Conservation (phyloP, 2,113 vertebrate species). For the Ophiodon elongatus region DNA sequence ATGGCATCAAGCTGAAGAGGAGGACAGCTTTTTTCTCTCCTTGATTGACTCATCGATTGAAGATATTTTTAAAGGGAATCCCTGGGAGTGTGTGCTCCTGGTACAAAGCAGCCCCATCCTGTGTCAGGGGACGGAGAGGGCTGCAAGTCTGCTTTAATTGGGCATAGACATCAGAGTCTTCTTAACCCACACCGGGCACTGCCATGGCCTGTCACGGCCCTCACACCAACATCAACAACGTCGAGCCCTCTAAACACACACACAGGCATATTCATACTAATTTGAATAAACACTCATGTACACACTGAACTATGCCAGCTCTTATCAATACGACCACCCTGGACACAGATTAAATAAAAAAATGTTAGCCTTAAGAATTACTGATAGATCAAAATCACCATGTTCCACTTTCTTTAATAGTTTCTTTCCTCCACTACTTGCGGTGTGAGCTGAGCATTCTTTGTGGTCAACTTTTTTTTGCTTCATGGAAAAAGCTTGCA, state of each 20-base stretch:
- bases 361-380: conserved; percentile 70
- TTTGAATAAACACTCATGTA: conserved; percentile 66
- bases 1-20: conserved; percentile 84
- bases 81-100: conserved; percentile 85
- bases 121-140: conserved; percentile 81
- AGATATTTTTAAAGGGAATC: conserved; percentile 91
- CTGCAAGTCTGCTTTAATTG: conserved; percentile 85
- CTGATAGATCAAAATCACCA: conserved; percentile 62
- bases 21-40: conserved; percentile 83
- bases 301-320: conserved; percentile 64
- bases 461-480: conserved; percentile 46
- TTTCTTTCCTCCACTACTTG: conserved; percentile 55
- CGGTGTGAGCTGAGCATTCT: conserved; percentile 30
- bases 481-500: conserved; percentile 35
- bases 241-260: conserved; percentile 53
- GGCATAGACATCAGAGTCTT: conserved; percentile 85
- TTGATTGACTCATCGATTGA: conserved; percentile 91
- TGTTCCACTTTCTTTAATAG: conserved; percentile 73
- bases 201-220: conserved; percentile 79
- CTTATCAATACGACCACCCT: conserved; percentile 80
- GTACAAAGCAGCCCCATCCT: conserved; percentile 85
- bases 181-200: conserved; percentile 81
- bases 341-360: conserved; percentile 81
- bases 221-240: conserved; percentile 75
- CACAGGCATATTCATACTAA: conserved; percentile 61